Base-by-base conservation (phyloP, 1,140 invertebrate genomes). In the Drosophila teissieri region DNA sequence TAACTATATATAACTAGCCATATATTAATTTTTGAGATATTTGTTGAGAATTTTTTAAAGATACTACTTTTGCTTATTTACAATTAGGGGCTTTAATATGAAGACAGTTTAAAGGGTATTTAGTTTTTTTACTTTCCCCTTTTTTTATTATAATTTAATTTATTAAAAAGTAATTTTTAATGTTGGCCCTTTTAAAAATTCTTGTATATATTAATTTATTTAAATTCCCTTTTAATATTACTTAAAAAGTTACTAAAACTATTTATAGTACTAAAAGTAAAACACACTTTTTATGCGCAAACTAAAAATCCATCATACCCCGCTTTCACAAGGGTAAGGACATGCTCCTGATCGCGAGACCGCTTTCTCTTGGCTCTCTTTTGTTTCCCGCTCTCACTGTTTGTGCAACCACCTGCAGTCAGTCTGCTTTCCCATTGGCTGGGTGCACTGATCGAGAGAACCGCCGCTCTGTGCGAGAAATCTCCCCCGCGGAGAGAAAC, bases 341-440 rank as follows among this genome's bases (percentile, higher is more conserved):
- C 52, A 12, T 39, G 37, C 57, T 45, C 2, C 68, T 24, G 34
- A 17, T 17, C 22, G 39, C 40, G 53, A 45, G 49, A 34, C 15
- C 17, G 12, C 42, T 70, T 74, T 69, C 54, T 36, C 37, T n/a
- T 49, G 15, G 19, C 53, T 56, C 46, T 73, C 62, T 27, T 17
- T 12, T 31, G 44, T 17, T 48, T 53, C 42, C 61, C 57, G 19
- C 27, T 31, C 69, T 40, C 55, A 53, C 42, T 14, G 34, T 52
- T 46, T 24, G 63, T 40, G 58, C 63, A 86, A 90, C 88, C 86
- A 90, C 86, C 86, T 90, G 86, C 86, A 77, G 12, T 65, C 48
- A 73, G 46, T 48, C 61, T 42, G 69, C 36, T 17, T 58, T 72
- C 52, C 62, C 31, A 90, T 90, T 90, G 86, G 86, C 48, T 61